A percentile compares a stretch with the other conserved stretches of the same genome.
Conservation (phyloP, 2,888 invertebrate species). For the Athalia cordata region DNA sequence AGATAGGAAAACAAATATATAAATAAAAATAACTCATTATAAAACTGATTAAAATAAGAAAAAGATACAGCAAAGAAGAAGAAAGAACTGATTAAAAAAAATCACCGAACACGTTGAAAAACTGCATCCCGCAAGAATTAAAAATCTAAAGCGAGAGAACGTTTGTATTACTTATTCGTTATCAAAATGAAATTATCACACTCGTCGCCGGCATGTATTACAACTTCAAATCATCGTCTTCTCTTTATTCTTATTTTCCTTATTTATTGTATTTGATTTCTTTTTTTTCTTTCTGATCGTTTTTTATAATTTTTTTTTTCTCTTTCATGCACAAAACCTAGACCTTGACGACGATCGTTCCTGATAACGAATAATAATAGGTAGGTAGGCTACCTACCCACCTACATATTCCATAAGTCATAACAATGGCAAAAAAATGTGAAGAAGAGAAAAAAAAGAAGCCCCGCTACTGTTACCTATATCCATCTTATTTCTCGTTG, state of each 20-base stretch:
- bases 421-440: constrained; percentile 52
- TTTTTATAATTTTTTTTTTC: background rate
- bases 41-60: too few species aligned
- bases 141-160: background rate
- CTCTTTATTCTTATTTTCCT: background rate
- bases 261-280: background rate
- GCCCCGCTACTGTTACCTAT: too few species aligned
- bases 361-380: constrained; percentile 49
- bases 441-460: too few species aligned
- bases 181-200: background rate
- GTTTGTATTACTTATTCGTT: background rate
- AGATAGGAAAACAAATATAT: too few species aligned
- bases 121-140: background rate
- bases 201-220: too few species aligned
- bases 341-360: constrained; percentile 55
- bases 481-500: too few species aligned
- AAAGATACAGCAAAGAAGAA: background rate
- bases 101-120: background rate
- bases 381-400: background rate
- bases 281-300: background rate
- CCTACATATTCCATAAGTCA: constrained; percentile 53
- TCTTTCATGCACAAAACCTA: constrained; percentile 54
- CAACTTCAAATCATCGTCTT: background rate
- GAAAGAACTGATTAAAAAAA: background rate
- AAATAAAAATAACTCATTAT: too few species aligned